Base-by-base conservation (phyloP, 2,888 invertebrate species). In the Cataglyphis rosenhaueri region DNA sequence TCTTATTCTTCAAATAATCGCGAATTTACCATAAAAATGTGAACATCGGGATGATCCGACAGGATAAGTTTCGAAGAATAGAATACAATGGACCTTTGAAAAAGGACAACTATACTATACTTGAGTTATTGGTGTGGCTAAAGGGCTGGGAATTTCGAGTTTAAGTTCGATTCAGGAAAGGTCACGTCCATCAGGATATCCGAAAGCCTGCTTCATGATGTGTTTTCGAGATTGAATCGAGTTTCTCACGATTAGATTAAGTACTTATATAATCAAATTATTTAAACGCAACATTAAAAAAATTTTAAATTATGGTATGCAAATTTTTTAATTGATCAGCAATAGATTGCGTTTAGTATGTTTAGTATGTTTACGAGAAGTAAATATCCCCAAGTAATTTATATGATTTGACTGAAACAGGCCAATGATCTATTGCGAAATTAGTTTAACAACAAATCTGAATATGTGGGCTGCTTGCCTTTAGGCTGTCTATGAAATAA, bases 1-100 rank as follows among this genome's bases (percentile, higher is more conserved):
- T 91, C n/a, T 52, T 91, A 92, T 93, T 93, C 92, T 91, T 88
- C 87, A 91, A 91, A 89, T 90, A 91, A 91, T 91, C 91, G 90
- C 85, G 85, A 84, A 85, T 89, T 92, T 88, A 91, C 91, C 91
- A 91, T 92, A 91, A 93, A 93, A 92, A 92, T 92, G 89, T 87
- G 90, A 90, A 90, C 90, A 81, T 82, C 85, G 85, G 88, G 87
- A 86, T 87, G 88, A 87, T 89, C 84, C 78, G 61, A 78, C 55
- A 55, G 90, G 88, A 86, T 84, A 87, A 87, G 81, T 66, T 65
- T 48, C 79, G 59, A 64, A 81, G 81, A 73, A 82, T 74, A 76
- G 81, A 66, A 68, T 32, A 89, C 90, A 90, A 90, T 90, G 65
- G 90, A 70, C 85, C 88, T 73, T 88, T 76, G 85, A 87, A 87